These are phyloP conservation scores for Platycercus adscitus DNA, from an alignment of 2,113 vertebrate genomes.

Conservation along the genomic window DNA sequence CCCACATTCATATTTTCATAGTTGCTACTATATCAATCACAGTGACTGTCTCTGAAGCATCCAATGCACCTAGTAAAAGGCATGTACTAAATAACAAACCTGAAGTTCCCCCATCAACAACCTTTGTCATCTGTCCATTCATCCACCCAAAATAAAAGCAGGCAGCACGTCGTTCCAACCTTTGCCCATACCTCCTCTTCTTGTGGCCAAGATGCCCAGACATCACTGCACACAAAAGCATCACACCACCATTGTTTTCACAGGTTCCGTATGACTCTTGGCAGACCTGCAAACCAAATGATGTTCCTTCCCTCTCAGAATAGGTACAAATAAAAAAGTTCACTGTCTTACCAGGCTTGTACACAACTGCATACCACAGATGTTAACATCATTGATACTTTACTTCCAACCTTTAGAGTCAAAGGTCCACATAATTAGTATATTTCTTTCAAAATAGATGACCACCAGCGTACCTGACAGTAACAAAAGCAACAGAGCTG, in stretches of 20 bases:
- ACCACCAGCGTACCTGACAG: not conserved
- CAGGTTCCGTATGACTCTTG: not conserved
- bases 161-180: not conserved
- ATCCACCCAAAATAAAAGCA: not conserved
- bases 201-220: not conserved
- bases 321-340: not conserved
- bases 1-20: not conserved
- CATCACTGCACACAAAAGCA: not conserved
- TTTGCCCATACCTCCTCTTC: not conserved
- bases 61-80: constrained; percentile 20
- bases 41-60: not conserved
- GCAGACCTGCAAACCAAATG: not conserved
- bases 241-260: not conserved
- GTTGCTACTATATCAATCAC: not conserved
- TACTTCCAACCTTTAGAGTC: not conserved
- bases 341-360: not conserved
- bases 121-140: not conserved
- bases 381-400: not conserved
- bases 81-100: not conserved
- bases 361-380: not conserved
- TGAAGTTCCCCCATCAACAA: constrained; percentile 16
- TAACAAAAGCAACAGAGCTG: not conserved
- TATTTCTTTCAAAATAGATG: not conserved
- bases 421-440: not conserved
- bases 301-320: not conserved